Conservation (phyloP, 1,140 invertebrate genomes). For the Apocrypta bakeri region DNA sequence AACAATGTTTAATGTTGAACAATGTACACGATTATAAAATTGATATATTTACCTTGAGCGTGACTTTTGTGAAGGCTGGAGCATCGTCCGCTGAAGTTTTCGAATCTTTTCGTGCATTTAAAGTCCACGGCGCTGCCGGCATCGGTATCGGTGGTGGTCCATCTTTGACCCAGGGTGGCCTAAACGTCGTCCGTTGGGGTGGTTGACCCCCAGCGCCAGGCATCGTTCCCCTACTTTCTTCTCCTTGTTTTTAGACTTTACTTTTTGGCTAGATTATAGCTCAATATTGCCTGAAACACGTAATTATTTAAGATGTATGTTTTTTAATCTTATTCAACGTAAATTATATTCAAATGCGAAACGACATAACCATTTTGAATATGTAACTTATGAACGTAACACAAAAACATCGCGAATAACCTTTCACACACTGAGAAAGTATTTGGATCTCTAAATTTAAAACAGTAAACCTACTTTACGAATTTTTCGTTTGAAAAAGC, state of each 20-base stretch:
- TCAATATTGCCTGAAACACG: too few relatives aligned
- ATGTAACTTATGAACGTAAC: neutral
- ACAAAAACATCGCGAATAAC: neutral
- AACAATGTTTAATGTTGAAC: too few relatives aligned
- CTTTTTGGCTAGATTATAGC: too few relatives aligned
- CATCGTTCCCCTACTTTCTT: constrained; percentile 59
- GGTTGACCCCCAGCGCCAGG: constrained; percentile 71
- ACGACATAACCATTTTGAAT: too few relatives aligned
- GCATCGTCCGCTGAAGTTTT: constrained; percentile 68
- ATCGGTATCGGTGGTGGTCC: constrained; percentile 76
- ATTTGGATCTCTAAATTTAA: neutral
- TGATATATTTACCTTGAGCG: constrained; percentile 67
- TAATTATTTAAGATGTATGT: too few relatives aligned
- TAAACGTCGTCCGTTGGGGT: constrained; percentile 79
- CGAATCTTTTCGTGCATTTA: constrained; percentile 72
- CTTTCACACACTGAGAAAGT: neutral
- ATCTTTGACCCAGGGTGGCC: constrained; percentile 89
- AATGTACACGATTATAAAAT: too few relatives aligned
- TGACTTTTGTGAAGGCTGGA: constrained; percentile 70
- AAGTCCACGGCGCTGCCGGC: constrained; percentile 79
- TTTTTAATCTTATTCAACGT: too few relatives aligned
- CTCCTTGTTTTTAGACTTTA: neutral
- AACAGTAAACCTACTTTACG: neutral
- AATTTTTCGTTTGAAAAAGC: too few relatives aligned
- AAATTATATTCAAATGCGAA: too few relatives aligned